Evolutionary conservation across 2,113 vertebrate genomes (phyloP).

Genomic region (Percina caprodes): DNA sequence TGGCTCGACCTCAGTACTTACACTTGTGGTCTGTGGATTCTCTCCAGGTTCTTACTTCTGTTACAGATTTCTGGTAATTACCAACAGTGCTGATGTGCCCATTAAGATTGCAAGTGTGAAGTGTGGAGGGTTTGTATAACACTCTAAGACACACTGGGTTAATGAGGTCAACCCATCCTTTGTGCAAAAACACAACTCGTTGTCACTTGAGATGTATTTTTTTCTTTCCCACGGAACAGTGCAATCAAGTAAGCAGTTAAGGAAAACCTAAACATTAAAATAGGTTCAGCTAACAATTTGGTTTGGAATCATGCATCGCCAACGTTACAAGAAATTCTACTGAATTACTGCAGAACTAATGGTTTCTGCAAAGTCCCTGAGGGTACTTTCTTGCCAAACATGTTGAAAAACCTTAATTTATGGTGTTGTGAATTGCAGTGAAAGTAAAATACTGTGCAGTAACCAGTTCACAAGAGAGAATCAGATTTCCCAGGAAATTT

Average conservation of each 20-base stretch:
- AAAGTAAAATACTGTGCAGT: background rate
- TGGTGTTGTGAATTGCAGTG: background rate
- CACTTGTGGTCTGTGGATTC: constrained; percentile 41
- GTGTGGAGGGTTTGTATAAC: constrained; percentile 34
- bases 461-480: background rate
- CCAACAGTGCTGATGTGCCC: constrained; percentile 30
- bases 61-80: constrained; percentile 53
- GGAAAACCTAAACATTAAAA: background rate
- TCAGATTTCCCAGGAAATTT: background rate
- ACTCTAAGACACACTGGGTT: constrained; percentile 8
- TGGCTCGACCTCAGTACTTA: constrained; percentile 49
- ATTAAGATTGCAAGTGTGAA: constrained; percentile 19
- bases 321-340: background rate
- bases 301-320: background rate
- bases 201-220: background rate
- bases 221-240: background rate
- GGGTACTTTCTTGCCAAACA: background rate
- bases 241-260: background rate
- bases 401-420: background rate
- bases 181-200: constrained; percentile 4
- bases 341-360: background rate
- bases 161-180: constrained; percentile 26
- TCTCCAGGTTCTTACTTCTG: constrained; percentile 43
- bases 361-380: background rate
- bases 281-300: background rate